Percentiles rank a stretch among this genome's conserved stretches.
These are phyloP conservation scores for Nyctalus aviator DNA, from an alignment of 2,797 vertebrate species.

Conservation along the genomic window DNA sequence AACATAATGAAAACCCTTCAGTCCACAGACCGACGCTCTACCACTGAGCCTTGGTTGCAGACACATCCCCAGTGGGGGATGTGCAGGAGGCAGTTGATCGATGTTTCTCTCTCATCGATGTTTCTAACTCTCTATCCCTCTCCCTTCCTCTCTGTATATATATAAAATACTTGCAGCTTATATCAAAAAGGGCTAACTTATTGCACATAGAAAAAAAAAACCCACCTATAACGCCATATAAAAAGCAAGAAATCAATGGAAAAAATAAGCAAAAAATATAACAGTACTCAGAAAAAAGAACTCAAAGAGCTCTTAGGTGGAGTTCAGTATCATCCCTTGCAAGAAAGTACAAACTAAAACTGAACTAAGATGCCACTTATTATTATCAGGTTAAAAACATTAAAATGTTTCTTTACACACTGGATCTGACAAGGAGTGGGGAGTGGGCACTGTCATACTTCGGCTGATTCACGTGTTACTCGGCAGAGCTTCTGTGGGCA, in stretches of 20 bases:
- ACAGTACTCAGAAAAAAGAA: background rate
- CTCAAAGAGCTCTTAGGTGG: background rate
- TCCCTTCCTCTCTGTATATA: background rate
- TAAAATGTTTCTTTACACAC: background rate
- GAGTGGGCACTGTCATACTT: background rate
- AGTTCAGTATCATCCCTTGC: background rate
- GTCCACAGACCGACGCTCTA: too few relatives aligned
- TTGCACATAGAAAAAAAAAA: background rate
- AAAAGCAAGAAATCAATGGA: background rate
- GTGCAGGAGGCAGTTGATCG: too few relatives aligned
- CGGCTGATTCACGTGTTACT: background rate
- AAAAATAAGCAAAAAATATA: background rate
- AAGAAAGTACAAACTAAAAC: background rate
- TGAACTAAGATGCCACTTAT: background rate
- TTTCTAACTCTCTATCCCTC: too few relatives aligned
- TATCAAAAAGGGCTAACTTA: background rate
- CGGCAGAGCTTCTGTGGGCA: too few relatives aligned
- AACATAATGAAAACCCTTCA: too few relatives aligned
- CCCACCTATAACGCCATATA: background rate
- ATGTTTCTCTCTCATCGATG: too few relatives aligned
- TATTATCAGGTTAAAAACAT: background rate
- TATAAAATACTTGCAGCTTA: background rate
- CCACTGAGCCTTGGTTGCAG: too few relatives aligned
- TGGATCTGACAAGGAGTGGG: background rate
- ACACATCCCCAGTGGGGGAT: too few relatives aligned